Evolutionary conservation across 2,113 vertebrate genomes (phyloP).

Genomic region (Delphinapterus leucas): DNA sequence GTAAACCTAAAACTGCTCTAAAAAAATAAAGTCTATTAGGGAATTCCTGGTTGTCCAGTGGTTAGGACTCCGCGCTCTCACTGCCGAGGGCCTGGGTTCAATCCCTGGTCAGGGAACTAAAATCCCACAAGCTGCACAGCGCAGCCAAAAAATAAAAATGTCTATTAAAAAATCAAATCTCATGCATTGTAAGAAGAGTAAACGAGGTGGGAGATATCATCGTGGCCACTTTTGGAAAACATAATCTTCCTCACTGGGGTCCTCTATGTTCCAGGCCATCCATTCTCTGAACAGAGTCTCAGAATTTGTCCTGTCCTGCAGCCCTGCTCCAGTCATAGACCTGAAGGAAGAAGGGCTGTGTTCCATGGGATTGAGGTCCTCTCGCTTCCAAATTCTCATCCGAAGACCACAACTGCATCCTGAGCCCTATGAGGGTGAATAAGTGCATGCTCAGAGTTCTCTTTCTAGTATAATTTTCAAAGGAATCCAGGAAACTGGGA

Average conservation of each 20-base stretch:
- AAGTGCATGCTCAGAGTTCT: not conserved
- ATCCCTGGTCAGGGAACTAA: too few species aligned
- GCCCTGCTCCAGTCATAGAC: not conserved
- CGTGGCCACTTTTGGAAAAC: not conserved
- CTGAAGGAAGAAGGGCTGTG: not conserved
- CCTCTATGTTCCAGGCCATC: not conserved
- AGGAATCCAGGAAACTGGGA: not conserved
- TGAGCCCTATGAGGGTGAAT: not conserved
- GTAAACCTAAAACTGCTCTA: not conserved
- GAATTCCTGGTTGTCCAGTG: too few species aligned
- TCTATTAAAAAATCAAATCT: not conserved
- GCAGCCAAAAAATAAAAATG: not conserved
- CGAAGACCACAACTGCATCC: not conserved
- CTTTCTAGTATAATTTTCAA: not conserved
- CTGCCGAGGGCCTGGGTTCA: too few species aligned
- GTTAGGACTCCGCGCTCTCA: too few species aligned
- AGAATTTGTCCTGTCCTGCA: not conserved
- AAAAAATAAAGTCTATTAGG: not conserved
- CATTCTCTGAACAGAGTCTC: not conserved
- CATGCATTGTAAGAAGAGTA: not conserved
- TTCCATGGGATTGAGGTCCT: not conserved
- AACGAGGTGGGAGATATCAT: not conserved
- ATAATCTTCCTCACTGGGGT: not conserved
- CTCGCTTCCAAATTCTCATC: not conserved
- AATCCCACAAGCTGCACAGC: too few species aligned